Conservation (phyloP, 2,113 vertebrate genomes). For the Crotalus viridis region DNA sequence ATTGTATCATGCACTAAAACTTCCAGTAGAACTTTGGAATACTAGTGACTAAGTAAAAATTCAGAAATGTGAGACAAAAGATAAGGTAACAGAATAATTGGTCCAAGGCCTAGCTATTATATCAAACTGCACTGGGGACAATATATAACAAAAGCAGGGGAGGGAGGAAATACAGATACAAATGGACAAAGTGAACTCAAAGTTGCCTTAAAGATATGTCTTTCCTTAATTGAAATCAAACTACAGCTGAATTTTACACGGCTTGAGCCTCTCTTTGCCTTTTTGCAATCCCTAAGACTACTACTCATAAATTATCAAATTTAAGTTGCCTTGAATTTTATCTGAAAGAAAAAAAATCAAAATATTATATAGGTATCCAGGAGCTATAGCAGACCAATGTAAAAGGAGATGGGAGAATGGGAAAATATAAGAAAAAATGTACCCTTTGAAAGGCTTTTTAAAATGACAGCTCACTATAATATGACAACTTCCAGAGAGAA, state of each 20-base stretch:
- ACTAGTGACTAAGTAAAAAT: not conserved
- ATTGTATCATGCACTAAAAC: not conserved
- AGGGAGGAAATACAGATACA: not conserved
- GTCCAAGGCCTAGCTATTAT: not conserved
- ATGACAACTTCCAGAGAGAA: not conserved
- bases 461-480: not conserved
- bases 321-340: not conserved
- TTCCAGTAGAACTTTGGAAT: not conserved
- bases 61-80: not conserved
- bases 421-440: not conserved
- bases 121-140: not conserved
- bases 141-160: not conserved
- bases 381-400: not conserved
- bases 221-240: not conserved
- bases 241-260: not conserved
- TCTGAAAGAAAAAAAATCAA: not conserved
- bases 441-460: not conserved
- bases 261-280: not conserved
- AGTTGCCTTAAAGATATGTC: not conserved
- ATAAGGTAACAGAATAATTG: not conserved
- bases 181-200: not conserved
- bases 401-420: not conserved
- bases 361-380: not conserved
- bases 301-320: not conserved
- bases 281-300: not conserved